phyloP scores from a whole-genome alignment of 2,888 invertebrate genomes.

The Philereme vetulata region DNA sequence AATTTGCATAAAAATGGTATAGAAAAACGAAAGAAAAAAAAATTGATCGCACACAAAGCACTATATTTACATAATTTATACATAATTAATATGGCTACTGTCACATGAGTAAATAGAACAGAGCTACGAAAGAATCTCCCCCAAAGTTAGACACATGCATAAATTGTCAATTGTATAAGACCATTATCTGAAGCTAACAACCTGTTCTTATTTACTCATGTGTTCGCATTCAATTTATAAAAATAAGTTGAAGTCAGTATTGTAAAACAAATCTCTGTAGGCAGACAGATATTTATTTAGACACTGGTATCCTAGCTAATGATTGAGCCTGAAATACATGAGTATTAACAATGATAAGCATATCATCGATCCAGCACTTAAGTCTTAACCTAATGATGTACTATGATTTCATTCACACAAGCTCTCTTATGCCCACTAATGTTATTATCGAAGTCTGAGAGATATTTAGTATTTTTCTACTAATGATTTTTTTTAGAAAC shows the following conservation, averaged over 20 bases:
- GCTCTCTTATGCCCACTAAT: conserved; percentile 11
- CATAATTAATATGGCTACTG: conserved; percentile 55
- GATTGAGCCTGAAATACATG: conserved; percentile 70
- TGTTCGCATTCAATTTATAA: conserved; percentile 51
- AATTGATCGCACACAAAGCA: conserved; percentile 45
- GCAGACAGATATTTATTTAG: conserved; percentile 51
- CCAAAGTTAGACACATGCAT: no score
- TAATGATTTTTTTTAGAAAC: no score
- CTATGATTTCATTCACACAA: conserved; percentile 48
- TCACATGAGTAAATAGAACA: conserved; percentile 15
- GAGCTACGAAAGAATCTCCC: neutral
- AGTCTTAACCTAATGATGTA: conserved; percentile 68
- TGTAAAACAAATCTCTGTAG: conserved; percentile 49
- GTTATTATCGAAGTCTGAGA: conserved; percentile 1
- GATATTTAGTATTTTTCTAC: no score
- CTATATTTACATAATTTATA: conserved; percentile 69
- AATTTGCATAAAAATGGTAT: conserved; percentile 44
- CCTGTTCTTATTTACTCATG: conserved; percentile 12
- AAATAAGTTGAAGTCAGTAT: conserved; percentile 48
- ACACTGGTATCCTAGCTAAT: conserved; percentile 49
- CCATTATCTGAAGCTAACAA: neutral
- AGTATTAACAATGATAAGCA: conserved; percentile 77
- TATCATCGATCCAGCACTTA: conserved; percentile 70
- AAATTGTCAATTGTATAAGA: neutral
- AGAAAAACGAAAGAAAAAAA: conserved; percentile 39